Base-by-base conservation (phyloP, 2,888 invertebrate genomes). In the Clunio marinus region DNA sequence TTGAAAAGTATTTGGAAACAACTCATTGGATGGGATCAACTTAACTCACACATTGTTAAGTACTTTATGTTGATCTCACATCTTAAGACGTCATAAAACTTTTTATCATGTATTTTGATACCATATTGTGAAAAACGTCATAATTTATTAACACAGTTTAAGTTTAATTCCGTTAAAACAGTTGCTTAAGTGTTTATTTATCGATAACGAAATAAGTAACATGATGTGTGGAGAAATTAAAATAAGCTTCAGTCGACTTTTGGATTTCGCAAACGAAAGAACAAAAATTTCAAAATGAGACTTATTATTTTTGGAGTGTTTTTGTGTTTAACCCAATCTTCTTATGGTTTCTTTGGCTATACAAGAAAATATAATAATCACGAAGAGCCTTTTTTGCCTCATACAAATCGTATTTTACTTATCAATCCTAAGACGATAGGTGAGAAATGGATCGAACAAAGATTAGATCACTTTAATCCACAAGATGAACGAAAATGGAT, bases 401-500 rank as follows among this genome's bases (percentile, higher is more conserved):
- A 32, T 10, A 35, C 60, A 17, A 22, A 25, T 20, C 2, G 10
- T 1, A 15, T 74, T 1, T 72, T 75, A 28, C 73, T 73, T 20
- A 10, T 37, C 24, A 17, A 37, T 22, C 37, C n/a, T 17, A 51
- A 3, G 20, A 17, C 22, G 2, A 79, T 82, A 0, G 69, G 74
- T 10, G 76, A 77, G 15, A 74, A 74, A 68, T 84, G 82, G 82
- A 76, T 84, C 37, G 73, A 74, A 1, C 84, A 85, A 77, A 81
- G 80, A 1, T 70, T 85, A 0, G 84, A 86, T 73, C 83, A 86
- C 73, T 85, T 84, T 71, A 79, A 81, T 70, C 78, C 80, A 15
- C 80, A 79, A 45, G 82, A 84, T 69, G 75, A 76, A 67, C 77
- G 77, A 27, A 83, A 81, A 0, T 86, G 83, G 80, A 73, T 73